Evolutionary conservation across 2,797 vertebrate genomes (phyloP), one percentile per base, ranked within the genome.

Genomic region (Typhlichthys eigenmanni): DNA sequence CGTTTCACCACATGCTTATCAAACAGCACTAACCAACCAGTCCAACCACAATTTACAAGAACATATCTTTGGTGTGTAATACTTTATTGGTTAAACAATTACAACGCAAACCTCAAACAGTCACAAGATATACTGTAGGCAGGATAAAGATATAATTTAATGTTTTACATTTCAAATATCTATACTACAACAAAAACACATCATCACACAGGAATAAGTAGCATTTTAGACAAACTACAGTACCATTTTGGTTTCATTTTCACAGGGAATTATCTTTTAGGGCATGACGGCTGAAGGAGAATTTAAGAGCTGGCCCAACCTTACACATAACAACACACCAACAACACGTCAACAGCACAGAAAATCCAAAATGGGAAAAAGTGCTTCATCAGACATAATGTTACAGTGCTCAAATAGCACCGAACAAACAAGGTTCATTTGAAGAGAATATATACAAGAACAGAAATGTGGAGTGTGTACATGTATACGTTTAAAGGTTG

Each of bases 311-410:
- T 67, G 81, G 67, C 82, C 74, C 81, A 81, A 78, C 76, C 71
- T 68, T 58, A 24, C 60, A 2, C 8, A 80, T 92, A 79, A 85
- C 83, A 75, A 87, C 86, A 90, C 60, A 65, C 2, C 58, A 51
- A 34, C 1, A 66, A 65, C 75, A 55, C 84, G 71, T 87, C 81
- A 87, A 87, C 85, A 38, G 61, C 24, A 66, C 61, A 58, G 66
- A 82, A 88, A 79, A 85, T 76, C 81, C 62, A 58, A 12, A 71
- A 53, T 69, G 84, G 83, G 24, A 88, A 88, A 86, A 87, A 75
- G 53, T 45, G 77, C 38, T 71, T 71, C 82, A 81, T 71, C 82
- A 81, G 60, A 48, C 58, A 34, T 24, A 29, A 29, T 13, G 68
- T 34, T 16, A 60, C 52, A 49, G 12, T 49, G n/a, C 16, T 24